A percentile compares a stretch with the other conserved stretches of the same genome.
These are phyloP conservation scores for Borostomias antarcticus DNA, from an alignment of 2,797 vertebrate genomes.

Conservation along the genomic window DNA sequence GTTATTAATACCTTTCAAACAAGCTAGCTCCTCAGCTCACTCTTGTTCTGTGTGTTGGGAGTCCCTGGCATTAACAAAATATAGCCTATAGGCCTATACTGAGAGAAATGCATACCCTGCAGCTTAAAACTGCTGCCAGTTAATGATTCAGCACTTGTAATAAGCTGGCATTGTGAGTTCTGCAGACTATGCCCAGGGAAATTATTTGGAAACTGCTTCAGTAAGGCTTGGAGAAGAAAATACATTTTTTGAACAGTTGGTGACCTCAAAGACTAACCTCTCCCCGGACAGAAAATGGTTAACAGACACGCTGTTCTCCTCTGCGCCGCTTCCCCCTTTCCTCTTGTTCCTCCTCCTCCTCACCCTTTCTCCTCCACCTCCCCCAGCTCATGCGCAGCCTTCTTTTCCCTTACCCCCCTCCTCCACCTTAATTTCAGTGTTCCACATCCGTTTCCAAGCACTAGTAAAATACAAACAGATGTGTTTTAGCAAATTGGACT, in stretches of 20 bases:
- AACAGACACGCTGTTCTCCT: neutral
- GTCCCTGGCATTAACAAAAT: too few relatives aligned
- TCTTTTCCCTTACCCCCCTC: neutral
- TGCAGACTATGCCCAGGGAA: too few relatives aligned
- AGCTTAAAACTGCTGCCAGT: too few relatives aligned
- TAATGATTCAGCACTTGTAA: too few relatives aligned
- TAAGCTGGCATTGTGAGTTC: too few relatives aligned
- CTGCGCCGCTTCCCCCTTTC: neutral
- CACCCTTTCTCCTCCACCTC: neutral
- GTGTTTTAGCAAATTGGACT: constrained; percentile 33
- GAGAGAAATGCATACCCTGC: too few relatives aligned
- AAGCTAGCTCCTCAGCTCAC: too few relatives aligned
- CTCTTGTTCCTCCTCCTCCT: constrained; percentile 1
- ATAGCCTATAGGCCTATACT: too few relatives aligned
- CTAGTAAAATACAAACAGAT: constrained; percentile 54
- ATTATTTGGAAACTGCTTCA: neutral
- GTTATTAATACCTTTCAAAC: too few relatives aligned
- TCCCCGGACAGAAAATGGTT: neutral
- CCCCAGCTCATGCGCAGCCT: too few relatives aligned
- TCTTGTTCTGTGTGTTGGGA: too few relatives aligned
- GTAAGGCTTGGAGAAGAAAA: neutral
- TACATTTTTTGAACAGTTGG: neutral
- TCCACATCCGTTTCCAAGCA: constrained; percentile 18
- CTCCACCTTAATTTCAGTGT: constrained; percentile 10
- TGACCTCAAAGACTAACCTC: neutral